A percentile compares a stretch with the other conserved stretches of the same genome.
phyloP scores from a whole-genome alignment of 2,113 vertebrate species.

The Meles meles region DNA sequence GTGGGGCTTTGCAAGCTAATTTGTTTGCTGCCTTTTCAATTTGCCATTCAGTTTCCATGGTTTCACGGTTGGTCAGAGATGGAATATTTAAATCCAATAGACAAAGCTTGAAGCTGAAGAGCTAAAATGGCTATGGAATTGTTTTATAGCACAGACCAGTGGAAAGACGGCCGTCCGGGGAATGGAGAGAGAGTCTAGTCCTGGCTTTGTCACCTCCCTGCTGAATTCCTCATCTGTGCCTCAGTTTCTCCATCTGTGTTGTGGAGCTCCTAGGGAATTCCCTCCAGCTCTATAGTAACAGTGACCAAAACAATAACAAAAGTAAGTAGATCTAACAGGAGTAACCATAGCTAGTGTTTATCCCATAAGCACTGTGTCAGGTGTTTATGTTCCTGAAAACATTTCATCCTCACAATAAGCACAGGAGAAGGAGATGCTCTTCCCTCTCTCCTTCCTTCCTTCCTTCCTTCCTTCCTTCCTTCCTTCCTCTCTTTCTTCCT shows the following conservation, averaged over 20 bases:
- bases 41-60: slow-evolving; percentile 72
- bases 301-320: not conserved
- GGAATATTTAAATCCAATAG: slow-evolving; percentile 44
- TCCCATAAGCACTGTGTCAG: not conserved
- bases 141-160: not conserved
- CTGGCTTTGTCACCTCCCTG: not conserved
- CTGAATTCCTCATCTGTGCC: not conserved
- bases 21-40: slow-evolving; percentile 68
- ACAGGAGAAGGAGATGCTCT: not conserved
- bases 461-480: no score
- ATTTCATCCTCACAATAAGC: not conserved
- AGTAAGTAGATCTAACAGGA: no score
- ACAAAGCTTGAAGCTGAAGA: slow-evolving; percentile 42
- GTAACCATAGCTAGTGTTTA: not conserved
- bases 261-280: not conserved
- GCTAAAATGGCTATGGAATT: not conserved
- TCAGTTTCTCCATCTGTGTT: not conserved
- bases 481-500: no score
- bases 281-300: not conserved
- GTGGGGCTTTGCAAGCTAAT: slow-evolving; percentile 66
- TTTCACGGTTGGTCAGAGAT: slow-evolving; percentile 73
- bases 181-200: not conserved
- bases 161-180: not conserved
- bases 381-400: not conserved
- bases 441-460: not conserved